A percentile compares a stretch with the other conserved stretches of the same genome.
Conservation (phyloP, 2,888 invertebrate species). For the Julus scanicus region DNA sequence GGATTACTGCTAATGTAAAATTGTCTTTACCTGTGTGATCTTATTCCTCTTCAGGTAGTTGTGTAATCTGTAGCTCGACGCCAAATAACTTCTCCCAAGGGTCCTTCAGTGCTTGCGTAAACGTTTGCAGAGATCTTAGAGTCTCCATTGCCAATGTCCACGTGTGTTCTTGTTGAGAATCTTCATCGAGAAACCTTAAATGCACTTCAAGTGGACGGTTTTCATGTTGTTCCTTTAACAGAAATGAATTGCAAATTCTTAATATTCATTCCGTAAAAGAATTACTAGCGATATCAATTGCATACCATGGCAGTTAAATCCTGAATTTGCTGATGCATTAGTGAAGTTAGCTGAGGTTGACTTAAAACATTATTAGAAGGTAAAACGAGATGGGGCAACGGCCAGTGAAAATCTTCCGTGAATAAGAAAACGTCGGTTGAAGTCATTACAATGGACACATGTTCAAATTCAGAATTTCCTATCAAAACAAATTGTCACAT, state of each 20-base stretch:
- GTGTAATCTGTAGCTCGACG: slow-evolving; percentile 54
- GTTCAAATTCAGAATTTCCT: slow-evolving; percentile 23
- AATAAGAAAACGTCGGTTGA: slow-evolving; percentile 50
- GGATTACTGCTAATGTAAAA: not conserved
- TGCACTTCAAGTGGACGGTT: slow-evolving; percentile 51
- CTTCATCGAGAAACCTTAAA: slow-evolving; percentile 57
- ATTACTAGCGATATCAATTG: not conserved
- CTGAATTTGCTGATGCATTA: slow-evolving; percentile 43
- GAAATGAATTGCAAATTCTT: not conserved
- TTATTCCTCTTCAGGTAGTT: not conserved
- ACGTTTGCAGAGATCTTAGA: slow-evolving; percentile 52
- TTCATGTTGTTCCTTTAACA: slow-evolving; percentile 9
- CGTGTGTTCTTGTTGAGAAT: slow-evolving; percentile 50
- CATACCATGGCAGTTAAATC: slow-evolving; percentile 53
- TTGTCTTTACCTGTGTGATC: not conserved
- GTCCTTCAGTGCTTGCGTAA: slow-evolving; percentile 55
- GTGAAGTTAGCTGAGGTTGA: slow-evolving; percentile 44
- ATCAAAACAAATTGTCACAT: not conserved
- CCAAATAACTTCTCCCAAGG: slow-evolving; percentile 57
- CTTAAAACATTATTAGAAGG: slow-evolving; percentile 49
- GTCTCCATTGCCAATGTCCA: slow-evolving; percentile 55
- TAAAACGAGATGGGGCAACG: slow-evolving; percentile 51
- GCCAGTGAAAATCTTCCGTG: slow-evolving; percentile 53
- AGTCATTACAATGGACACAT: slow-evolving; percentile 53
- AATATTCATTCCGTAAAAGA: not conserved